Evolutionary conservation across 2,888 invertebrate genomes (phyloP).

Genomic region (Pheosia gnoma): DNA sequence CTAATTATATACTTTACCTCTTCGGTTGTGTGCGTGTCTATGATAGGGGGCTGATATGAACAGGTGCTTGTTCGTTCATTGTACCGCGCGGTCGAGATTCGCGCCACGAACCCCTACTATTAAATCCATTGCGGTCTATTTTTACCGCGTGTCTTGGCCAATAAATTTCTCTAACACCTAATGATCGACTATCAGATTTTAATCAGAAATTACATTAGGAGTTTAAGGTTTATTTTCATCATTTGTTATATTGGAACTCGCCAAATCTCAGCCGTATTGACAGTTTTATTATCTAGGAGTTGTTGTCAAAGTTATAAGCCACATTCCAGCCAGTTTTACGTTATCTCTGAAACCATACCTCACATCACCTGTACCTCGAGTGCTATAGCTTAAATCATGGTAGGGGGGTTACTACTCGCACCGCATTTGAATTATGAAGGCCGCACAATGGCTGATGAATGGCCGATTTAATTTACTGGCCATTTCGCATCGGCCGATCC

Average conservation of each 20-base stretch:
- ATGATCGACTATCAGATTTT: no score
- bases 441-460: slow-evolving; percentile 63
- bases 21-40: background rate
- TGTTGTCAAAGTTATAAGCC: no score
- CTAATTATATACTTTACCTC: background rate
- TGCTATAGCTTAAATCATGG: slow-evolving; percentile 27
- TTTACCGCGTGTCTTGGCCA: no score
- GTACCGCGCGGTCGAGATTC: background rate
- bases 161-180: no score
- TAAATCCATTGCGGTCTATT: background rate
- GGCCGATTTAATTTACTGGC: slow-evolving; percentile 46
- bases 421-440: slow-evolving; percentile 70
- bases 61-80: background rate
- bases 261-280: no score
- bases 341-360: background rate
- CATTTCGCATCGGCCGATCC: slow-evolving; percentile 64
- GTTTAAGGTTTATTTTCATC: no score
- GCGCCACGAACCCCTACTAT: background rate
- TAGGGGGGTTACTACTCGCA: slow-evolving; percentile 30
- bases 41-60: background rate
- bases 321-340: background rate
- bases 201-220: no score
- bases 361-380: background rate
- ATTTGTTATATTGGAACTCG: no score
- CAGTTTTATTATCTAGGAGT: no score